These are phyloP conservation scores for Drosophila burlai DNA, from an alignment of 1,140 invertebrate genomes.

Conservation along the genomic window DNA sequence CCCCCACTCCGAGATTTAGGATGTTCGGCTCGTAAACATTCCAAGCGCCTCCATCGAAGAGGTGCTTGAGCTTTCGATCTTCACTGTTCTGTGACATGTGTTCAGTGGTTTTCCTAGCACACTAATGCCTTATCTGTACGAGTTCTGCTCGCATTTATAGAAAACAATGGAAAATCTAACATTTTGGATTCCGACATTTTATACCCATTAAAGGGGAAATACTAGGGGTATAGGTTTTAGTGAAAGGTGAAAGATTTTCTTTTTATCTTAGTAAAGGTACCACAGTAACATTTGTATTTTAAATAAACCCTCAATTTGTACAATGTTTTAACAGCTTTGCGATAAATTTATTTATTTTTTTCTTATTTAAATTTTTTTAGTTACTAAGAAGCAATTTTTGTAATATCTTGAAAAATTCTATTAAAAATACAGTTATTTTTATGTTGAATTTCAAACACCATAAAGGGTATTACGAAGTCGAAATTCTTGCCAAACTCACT, in stretches of 20 bases:
- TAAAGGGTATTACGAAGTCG: constrained; percentile 10
- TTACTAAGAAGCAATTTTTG: too few species aligned
- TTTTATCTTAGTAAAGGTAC: neutral
- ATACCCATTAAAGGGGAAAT: constrained; percentile 14
- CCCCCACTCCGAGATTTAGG: constrained; percentile 86
- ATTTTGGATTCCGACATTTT: neutral
- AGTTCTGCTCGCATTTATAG: constrained; percentile 18
- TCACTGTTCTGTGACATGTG: constrained; percentile 41
- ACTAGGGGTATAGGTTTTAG: neutral
- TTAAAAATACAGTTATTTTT: too few species aligned
- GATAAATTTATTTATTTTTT: too few species aligned
- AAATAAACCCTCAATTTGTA: too few species aligned
- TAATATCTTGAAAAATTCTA: too few species aligned
- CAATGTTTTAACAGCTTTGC: too few species aligned
- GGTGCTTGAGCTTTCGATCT: constrained; percentile 78
- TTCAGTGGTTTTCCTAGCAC: neutral
- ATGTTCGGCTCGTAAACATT: constrained; percentile 86
- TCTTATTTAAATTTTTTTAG: too few species aligned
- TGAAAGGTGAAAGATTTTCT: neutral
- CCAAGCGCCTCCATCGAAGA: constrained; percentile 86
- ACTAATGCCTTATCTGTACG: constrained; percentile 36
- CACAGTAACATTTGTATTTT: neutral
- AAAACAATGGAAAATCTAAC: constrained; percentile 16
- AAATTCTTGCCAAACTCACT: neutral
- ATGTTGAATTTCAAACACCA: too few species aligned